Percentiles rank a stretch among this genome's conserved stretches.
Evolutionary conservation across 2,888 invertebrate species (phyloP).

Genomic region (Ariolimax columbianus): DNA sequence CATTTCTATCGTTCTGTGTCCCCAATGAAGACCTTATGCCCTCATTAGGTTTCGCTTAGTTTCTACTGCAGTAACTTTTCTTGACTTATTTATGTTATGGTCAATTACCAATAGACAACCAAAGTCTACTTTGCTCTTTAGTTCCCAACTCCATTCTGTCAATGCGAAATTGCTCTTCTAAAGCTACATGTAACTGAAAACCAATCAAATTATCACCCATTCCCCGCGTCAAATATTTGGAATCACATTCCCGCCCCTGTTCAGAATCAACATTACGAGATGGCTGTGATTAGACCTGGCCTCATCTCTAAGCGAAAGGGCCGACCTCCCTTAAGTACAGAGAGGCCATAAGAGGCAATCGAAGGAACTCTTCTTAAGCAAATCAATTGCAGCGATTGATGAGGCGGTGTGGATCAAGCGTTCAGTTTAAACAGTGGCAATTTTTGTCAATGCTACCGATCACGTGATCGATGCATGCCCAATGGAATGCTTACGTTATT

Average conservation of each 20-base stretch:
- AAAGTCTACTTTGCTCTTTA: no score
- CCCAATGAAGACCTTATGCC: no score
- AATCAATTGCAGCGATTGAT: slow-evolving; percentile 16
- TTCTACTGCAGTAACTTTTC: no score
- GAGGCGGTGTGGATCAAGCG: neutral
- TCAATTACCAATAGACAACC: no score
- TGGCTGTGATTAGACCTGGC: neutral
- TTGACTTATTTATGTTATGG: no score
- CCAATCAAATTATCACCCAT: neutral
- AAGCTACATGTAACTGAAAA: neutral
- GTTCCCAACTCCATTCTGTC: neutral
- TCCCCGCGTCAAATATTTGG: neutral
- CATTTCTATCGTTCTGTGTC: no score
- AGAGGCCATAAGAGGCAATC: neutral
- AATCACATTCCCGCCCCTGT: neutral
- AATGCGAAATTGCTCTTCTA: neutral
- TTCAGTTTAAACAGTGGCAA: slow-evolving; percentile 16
- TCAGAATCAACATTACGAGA: neutral
- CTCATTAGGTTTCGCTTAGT: no score
- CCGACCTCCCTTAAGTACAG: neutral
- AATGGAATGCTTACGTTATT: neutral
- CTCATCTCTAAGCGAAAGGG: neutral
- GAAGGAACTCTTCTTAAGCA: slow-evolving; percentile 16
- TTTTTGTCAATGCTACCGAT: neutral
- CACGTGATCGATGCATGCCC: neutral